Percentiles rank a stretch among this genome's conserved stretches.
phyloP scores from a whole-genome alignment of 1,140 invertebrate species.

The Zaprionus africanus region DNA sequence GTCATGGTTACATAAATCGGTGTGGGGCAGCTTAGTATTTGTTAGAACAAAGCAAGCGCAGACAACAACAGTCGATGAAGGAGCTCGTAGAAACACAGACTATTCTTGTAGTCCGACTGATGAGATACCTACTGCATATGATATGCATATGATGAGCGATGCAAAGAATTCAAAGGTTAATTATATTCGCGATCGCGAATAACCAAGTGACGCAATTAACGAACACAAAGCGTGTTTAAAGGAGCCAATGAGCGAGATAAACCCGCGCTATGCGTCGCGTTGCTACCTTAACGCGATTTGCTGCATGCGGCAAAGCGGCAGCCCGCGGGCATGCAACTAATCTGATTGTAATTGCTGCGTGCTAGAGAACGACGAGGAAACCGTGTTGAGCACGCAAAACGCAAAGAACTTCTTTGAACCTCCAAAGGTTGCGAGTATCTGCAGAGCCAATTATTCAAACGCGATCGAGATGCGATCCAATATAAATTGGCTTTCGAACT shows the following conservation, averaged over 20 bases:
- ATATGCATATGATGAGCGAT: not conserved
- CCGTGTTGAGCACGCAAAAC: constrained; percentile 61
- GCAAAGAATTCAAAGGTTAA: not conserved
- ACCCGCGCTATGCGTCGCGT: constrained; percentile 15
- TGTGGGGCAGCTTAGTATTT: not conserved
- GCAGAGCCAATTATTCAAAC: constrained; percentile 71
- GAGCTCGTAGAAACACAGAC: not conserved
- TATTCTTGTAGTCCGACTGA: not conserved
- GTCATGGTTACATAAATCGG: not conserved
- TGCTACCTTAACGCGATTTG: constrained; percentile 23
- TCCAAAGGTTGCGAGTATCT: constrained; percentile 39
- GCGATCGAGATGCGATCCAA: constrained; percentile 62
- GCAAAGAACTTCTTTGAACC: constrained; percentile 37
- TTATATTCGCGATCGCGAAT: constrained; percentile 5
- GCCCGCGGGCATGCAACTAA: constrained; percentile 65
- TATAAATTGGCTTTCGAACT: constrained; percentile 61
- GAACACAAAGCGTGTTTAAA: constrained; percentile 13
- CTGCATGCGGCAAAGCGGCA: constrained; percentile 31
- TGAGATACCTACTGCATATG: not conserved
- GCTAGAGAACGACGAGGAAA: constrained; percentile 55
- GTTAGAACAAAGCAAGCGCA: not conserved
- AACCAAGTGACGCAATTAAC: constrained; percentile 7
- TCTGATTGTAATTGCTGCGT: constrained; percentile 78
- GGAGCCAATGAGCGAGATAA: constrained; percentile 34
- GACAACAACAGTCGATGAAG: not conserved